These are phyloP conservation scores for Odontocolon sp. DNA, from an alignment of 2,888 invertebrate genomes.

Conservation along the genomic window DNA sequence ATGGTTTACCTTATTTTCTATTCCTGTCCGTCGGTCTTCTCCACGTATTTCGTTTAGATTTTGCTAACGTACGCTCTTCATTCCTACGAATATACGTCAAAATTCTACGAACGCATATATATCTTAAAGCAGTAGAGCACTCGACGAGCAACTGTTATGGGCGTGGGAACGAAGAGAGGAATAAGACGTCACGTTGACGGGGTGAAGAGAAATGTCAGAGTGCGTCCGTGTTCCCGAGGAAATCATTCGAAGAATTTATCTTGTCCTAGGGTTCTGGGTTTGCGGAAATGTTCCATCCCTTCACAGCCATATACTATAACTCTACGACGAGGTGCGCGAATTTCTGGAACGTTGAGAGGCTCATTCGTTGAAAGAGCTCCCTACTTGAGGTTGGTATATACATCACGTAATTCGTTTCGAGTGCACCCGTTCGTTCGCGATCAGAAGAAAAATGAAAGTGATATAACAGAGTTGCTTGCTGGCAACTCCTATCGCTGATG, in stretches of 20 bases:
- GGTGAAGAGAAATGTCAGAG: neutral
- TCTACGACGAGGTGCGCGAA: neutral
- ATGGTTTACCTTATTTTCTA: neutral
- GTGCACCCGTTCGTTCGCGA: neutral
- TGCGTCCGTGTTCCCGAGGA: neutral
- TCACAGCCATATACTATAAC: neutral
- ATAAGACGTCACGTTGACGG: neutral
- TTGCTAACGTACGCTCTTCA: neutral
- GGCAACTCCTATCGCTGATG: too few relatives aligned
- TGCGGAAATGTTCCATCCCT: neutral
- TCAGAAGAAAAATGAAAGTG: too few relatives aligned
- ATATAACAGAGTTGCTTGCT: too few relatives aligned
- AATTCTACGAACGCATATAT: neutral
- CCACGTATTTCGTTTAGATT: neutral
- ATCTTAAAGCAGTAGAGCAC: neutral
- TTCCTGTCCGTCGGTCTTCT: neutral
- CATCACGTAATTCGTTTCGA: neutral
- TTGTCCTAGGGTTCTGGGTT: neutral
- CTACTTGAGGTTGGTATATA: neutral
- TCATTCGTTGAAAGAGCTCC: neutral
- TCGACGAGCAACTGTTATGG: neutral
- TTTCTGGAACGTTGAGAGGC: neutral
- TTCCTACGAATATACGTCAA: neutral
- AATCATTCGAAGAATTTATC: slow-evolving; percentile 14
- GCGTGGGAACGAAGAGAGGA: neutral